phyloP scores from a whole-genome alignment of 2,888 invertebrate species.

The Shargacucullia verbasci region DNA sequence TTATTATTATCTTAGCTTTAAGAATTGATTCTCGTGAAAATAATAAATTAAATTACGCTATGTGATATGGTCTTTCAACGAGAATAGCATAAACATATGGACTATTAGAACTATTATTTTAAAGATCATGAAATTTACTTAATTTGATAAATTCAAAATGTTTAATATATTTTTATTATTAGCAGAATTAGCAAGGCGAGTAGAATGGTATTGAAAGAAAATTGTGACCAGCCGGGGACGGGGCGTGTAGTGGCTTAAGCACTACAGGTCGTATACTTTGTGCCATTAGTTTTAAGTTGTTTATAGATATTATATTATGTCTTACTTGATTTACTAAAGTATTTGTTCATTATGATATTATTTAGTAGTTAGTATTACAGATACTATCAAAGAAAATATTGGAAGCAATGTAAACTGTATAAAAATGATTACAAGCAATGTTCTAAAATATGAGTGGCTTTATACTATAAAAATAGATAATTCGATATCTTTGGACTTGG shows the following conservation, averaged over 20 bases:
- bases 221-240: constrained; percentile 32
- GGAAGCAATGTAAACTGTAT: constrained; percentile 8
- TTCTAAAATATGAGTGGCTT: constrained; percentile 35
- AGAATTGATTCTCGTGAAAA: too few species aligned
- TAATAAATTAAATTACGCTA: too few species aligned
- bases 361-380: constrained; percentile 1
- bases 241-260: constrained; percentile 32
- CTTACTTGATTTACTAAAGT: constrained; percentile 31
- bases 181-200: not conserved
- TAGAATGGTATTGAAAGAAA: constrained; percentile 20
- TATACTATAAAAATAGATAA: constrained; percentile 10
- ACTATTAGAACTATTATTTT: too few species aligned
- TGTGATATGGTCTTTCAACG: too few species aligned
- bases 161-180: constrained; percentile 4
- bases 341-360: constrained; percentile 19
- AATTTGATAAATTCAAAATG: too few species aligned
- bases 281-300: constrained; percentile 43
- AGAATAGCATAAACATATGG: too few species aligned
- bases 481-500: constrained; percentile 21
- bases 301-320: not conserved
- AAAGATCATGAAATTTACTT: too few species aligned
- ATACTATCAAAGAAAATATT: not conserved
- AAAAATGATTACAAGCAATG: constrained; percentile 40
- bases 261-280: constrained; percentile 29
- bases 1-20: too few species aligned